phyloP scores from a whole-genome alignment of 1,140 invertebrate genomes.

The Heliconius hewitsoni region DNA sequence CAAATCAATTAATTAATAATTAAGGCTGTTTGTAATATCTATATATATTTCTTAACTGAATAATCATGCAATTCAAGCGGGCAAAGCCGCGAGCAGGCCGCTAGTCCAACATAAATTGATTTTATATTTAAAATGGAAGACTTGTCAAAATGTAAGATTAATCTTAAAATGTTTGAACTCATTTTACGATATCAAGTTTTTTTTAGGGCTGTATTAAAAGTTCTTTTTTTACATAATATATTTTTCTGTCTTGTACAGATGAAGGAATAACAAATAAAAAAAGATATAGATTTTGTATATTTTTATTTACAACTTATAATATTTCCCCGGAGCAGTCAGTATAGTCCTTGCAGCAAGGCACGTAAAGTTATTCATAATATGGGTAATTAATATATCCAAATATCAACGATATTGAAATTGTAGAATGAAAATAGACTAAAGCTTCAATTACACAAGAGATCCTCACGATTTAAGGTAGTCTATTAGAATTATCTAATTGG shows the following conservation, averaged over 20 bases:
- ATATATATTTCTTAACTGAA: too few relatives aligned
- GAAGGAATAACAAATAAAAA: slow-evolving; percentile 4
- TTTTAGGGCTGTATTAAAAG: too few relatives aligned
- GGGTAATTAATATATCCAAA: not conserved
- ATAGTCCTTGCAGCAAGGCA: slow-evolving; percentile 62
- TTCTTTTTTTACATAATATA: too few relatives aligned
- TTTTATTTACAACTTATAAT: slow-evolving; percentile 76
- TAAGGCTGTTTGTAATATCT: too few relatives aligned
- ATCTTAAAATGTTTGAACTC: too few relatives aligned
- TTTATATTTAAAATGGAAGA: too few relatives aligned
- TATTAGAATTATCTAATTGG: not conserved
- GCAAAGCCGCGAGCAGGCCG: too few relatives aligned
- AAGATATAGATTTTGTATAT: slow-evolving; percentile 30
- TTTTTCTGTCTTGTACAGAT: not conserved
- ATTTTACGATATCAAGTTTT: too few relatives aligned
- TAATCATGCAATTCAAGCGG: too few relatives aligned
- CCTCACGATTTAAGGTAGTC: not conserved
- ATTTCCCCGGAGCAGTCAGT: slow-evolving; percentile 59
- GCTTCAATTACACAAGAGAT: not conserved
- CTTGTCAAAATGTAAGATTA: too few relatives aligned
- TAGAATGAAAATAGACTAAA: not conserved
- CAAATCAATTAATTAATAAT: too few relatives aligned
- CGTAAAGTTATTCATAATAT: slow-evolving; percentile 33
- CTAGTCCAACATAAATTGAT: too few relatives aligned
- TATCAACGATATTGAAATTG: not conserved